Percentiles rank a stretch among this genome's conserved stretches.
Evolutionary conservation across 2,888 invertebrate genomes (phyloP).

Genomic region (Hypercompe scribonia): DNA sequence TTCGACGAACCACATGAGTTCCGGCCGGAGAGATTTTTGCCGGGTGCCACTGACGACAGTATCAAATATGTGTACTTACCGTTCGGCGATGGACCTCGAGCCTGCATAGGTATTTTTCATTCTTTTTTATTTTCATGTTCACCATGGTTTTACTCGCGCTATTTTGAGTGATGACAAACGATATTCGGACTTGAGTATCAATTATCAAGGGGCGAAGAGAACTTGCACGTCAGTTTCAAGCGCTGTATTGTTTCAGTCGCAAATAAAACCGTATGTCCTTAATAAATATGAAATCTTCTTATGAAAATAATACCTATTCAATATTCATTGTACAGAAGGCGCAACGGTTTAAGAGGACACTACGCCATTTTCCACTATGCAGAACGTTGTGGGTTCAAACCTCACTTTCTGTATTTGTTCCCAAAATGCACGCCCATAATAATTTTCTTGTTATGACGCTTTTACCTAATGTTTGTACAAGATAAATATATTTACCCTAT

Average conservation of each 20-base stretch:
- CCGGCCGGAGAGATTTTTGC: constrained; percentile 68
- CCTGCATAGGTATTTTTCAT: constrained; percentile 68
- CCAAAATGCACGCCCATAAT: no score
- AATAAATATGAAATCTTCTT: background rate
- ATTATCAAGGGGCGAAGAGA: background rate
- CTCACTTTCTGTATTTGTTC: no score
- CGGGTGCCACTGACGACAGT: constrained; percentile 51
- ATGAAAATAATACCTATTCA: background rate
- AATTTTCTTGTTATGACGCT: no score
- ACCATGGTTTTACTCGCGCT: background rate
- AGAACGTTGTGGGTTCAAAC: no score
- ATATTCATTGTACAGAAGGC: no score
- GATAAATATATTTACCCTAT: no score
- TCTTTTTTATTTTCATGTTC: background rate
- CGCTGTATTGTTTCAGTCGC: background rate
- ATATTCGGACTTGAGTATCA: background rate
- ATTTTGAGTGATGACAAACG: background rate
- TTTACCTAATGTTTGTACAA: no score
- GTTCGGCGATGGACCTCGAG: constrained; percentile 72
- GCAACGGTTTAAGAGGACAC: no score
- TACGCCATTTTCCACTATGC: no score
- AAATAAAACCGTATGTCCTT: background rate
- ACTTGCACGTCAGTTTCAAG: background rate
- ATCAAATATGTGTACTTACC: constrained; percentile 70
- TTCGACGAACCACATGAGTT: constrained; percentile 65